phyloP scores from a whole-genome alignment of 2,113 vertebrate genomes.

The Ciconia stormi region DNA sequence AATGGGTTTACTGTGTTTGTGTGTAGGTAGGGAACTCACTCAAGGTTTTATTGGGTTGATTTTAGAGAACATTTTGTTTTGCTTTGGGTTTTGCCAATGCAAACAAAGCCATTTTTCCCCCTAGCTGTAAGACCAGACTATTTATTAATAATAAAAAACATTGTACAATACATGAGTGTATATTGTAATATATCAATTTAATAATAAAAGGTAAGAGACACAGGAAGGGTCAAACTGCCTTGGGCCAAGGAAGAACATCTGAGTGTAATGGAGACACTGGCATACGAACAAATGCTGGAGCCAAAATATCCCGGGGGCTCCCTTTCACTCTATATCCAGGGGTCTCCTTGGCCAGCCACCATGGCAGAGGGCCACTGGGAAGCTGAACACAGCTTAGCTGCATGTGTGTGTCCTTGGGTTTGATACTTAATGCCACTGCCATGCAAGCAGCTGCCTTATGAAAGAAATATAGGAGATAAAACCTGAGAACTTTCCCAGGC shows the following conservation, averaged over 20 bases:
- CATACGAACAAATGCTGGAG: neutral
- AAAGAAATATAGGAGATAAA: conserved; percentile 21
- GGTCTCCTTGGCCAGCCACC: conserved; percentile 38
- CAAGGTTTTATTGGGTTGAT: neutral
- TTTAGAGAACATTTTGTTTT: rapidly evolving
- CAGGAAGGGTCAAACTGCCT: neutral
- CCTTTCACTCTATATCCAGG: conserved; percentile 31
- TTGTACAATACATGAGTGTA: neutral
- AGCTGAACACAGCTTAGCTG: conserved; percentile 5
- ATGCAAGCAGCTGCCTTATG: conserved; percentile 48
- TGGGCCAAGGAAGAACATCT: neutral
- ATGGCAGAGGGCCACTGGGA: conserved; percentile 47
- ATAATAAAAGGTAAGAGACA: neutral
- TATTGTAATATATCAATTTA: neutral
- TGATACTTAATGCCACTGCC: conserved; percentile 54
- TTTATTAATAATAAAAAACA: neutral
- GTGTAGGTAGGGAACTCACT: neutral
- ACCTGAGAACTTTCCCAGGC: neutral
- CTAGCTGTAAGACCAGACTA: neutral
- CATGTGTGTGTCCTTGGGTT: conserved; percentile 41
- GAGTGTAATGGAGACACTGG: conserved; percentile 19
- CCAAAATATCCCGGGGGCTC: conserved; percentile 31
- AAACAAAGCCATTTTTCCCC: neutral
- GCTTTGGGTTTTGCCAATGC: neutral
- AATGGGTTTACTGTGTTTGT: neutral